A percentile compares a stretch with the other conserved stretches of the same genome.
Conservation (phyloP, 2,888 invertebrate species). For the Caenorhabditis zanzibari region DNA sequence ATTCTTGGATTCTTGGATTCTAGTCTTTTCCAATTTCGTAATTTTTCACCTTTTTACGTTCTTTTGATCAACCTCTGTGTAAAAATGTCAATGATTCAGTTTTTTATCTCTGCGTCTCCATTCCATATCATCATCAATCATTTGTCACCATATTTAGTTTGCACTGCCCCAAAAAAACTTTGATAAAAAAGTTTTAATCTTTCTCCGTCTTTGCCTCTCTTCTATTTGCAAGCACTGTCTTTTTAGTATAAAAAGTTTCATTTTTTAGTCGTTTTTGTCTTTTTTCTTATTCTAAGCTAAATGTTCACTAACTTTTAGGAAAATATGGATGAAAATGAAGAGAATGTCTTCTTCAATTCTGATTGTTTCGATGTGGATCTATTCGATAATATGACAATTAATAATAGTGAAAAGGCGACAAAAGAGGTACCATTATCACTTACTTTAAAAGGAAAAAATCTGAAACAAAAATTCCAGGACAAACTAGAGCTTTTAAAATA, state of each 20-base stretch:
- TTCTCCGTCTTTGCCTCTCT: background rate
- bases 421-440: background rate
- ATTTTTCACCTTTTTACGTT: background rate
- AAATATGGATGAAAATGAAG: constrained; percentile 7
- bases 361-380: constrained; percentile 1
- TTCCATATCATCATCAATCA: background rate
- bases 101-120: background rate
- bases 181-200: background rate
- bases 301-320: background rate
- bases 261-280: background rate
- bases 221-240: background rate
- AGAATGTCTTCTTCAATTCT: background rate
- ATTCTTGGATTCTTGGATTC: background rate
- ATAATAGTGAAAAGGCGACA: background rate
- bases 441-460: background rate
- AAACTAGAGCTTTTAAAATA: constrained; percentile 11
- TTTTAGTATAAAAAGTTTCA: background rate
- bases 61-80: background rate
- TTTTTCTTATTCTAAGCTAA: background rate
- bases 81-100: background rate
- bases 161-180: background rate
- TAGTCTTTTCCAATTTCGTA: too few species aligned
- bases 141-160: constrained; percentile 1
- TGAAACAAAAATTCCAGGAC: background rate
- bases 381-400: background rate